Evolutionary conservation across 2,888 invertebrate species (phyloP).

Genomic region (Imbricaverruca yamaguchii): DNA sequence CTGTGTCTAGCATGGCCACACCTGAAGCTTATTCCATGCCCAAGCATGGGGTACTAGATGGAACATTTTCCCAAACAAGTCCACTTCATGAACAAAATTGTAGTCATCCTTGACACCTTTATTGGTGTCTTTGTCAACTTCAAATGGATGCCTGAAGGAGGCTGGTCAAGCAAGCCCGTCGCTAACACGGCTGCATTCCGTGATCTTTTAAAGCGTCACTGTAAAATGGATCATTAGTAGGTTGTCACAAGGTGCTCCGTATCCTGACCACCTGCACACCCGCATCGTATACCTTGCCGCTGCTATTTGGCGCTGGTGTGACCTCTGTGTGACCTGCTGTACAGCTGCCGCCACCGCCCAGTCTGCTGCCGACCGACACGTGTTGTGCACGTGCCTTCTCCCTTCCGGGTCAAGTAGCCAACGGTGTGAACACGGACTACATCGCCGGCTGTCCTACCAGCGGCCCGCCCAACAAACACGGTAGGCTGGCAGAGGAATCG

Average conservation of each 20-base stretch:
- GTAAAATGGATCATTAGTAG: background rate
- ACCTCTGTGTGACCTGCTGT: constrained; percentile 1
- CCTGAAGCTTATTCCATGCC: too few relatives aligned
- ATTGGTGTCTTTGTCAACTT: too few relatives aligned
- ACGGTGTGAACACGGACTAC: constrained; percentile 27
- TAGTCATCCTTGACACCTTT: too few relatives aligned
- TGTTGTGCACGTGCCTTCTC: constrained; percentile 26
- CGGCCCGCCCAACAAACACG: constrained; percentile 25
- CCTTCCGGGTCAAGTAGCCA: constrained; percentile 29
- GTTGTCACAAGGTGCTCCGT: background rate
- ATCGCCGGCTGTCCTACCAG: background rate
- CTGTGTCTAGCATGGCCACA: too few relatives aligned
- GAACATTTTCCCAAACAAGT: too few relatives aligned
- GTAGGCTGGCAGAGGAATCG: background rate
- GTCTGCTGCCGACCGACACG: constrained; percentile 7
- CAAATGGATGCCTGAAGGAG: too few relatives aligned
- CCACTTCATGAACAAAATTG: too few relatives aligned
- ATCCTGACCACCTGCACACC: background rate
- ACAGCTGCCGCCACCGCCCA: constrained; percentile 33
- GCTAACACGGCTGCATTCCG: too few relatives aligned
- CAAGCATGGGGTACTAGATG: too few relatives aligned
- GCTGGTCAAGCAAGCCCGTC: too few relatives aligned
- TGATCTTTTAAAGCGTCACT: too few relatives aligned
- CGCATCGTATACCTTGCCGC: background rate
- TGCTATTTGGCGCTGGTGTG: too few relatives aligned